Base-by-base conservation (phyloP, 2,888 invertebrate species). In the Hemaris fuciformis region DNA sequence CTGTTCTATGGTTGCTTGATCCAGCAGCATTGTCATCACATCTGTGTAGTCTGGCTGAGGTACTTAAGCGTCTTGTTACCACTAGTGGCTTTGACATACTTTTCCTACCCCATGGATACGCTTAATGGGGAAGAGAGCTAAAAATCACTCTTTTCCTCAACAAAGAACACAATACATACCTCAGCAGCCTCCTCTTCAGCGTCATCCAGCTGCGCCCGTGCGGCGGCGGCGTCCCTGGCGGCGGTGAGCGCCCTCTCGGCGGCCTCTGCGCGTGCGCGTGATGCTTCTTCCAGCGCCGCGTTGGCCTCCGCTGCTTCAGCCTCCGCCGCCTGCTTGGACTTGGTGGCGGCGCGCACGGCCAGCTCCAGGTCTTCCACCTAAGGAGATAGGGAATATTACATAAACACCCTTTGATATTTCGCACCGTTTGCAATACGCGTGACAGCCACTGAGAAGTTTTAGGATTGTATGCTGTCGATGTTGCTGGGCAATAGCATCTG, bases 331-430 rank as follows among this genome's bases (percentile, higher is more conserved):
- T 98, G 97, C 64, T 96, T 95, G 10, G 98, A 96, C 86, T 98
- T 99, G 23, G 96, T 94, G 0, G 98, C 98, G 31, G 96, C 94
- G 0, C 96, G 94, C 23, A 97, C 93, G 0, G 98, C 96, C 66
- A 97, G 95, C 81, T 99, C 98, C 0, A 97, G 94, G 80, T 99
- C 99, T 85, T 99, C 99, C 72, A 99, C 92, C 94, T 97, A 64
- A 46, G n/a, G 13, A 46, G 5, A 2, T 22, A 13, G 7, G 18
- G 5, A 41, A n/a, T 41, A 1, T n/a, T 41, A 41, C 1, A 41
- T 41, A 41, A 1, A 41, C 38, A 4, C n/a, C 41, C 13, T 10
- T 41, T n/a, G n/a, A n/a, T n/a, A n/a, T n/a, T n/a, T n/a, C n/a
- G n/a, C n/a, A n/a, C n/a, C n/a, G n/a, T n/a, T n/a, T n/a, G n/a